A percentile compares a stretch with the other conserved stretches of the same genome.
Conservation (phyloP, 2,888 invertebrate species). For the Lymantria monacha region DNA sequence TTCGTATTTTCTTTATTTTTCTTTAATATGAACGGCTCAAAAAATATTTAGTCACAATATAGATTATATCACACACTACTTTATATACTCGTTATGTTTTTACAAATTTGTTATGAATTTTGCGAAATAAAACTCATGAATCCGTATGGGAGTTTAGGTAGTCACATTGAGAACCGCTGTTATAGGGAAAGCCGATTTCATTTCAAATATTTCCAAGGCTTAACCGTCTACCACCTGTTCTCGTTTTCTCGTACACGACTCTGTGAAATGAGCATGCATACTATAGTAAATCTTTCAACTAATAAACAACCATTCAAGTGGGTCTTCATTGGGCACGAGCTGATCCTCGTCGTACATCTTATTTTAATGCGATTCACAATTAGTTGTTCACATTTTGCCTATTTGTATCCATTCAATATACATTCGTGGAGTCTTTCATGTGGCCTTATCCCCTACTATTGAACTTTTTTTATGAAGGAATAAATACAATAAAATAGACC, state of each 20-base stretch:
- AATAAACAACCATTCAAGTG: slow-evolving; percentile 39
- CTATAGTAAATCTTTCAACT: slow-evolving; percentile 56
- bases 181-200: slow-evolving; percentile 51
- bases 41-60: no score
- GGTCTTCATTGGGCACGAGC: not conserved
- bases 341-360: no score
- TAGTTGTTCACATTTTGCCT: no score
- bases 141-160: not conserved
- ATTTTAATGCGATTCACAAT: no score
- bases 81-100: not conserved
- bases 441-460: no score
- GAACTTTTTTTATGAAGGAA: no score
- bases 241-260: slow-evolving; percentile 65
- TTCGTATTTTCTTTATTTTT: no score
- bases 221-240: slow-evolving; percentile 52
- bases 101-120: not conserved
- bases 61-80: no score
- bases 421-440: no score
- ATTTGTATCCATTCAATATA: no score
- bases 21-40: no score
- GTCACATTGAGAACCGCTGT: not conserved
- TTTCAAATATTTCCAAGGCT: slow-evolving; percentile 22
- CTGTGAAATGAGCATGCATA: slow-evolving; percentile 62
- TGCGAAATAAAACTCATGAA: not conserved
- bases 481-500: no score